phyloP scores from a whole-genome alignment of 2,113 vertebrate species.

The Cryptomyrus ogoouensis region DNA sequence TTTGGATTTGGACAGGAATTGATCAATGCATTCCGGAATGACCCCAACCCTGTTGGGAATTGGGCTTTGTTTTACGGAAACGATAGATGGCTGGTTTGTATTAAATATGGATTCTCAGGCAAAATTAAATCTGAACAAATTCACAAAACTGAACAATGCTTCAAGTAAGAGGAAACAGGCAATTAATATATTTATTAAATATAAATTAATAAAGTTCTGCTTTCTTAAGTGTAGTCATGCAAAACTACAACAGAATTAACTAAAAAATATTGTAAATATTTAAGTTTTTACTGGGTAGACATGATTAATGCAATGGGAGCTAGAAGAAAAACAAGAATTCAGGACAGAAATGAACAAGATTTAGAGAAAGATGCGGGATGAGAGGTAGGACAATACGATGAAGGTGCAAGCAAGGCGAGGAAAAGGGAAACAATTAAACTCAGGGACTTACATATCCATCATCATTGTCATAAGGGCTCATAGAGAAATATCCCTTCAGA shows the following conservation, averaged over 20 bases:
- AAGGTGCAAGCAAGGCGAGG: constrained; percentile 24
- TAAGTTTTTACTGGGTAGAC: background rate
- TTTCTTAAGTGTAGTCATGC: background rate
- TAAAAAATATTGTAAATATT: background rate
- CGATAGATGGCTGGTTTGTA: background rate
- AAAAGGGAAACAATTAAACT: constrained; percentile 35
- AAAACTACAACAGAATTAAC: background rate
- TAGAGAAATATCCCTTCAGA: constrained; percentile 84
- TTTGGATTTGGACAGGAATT: too few species aligned
- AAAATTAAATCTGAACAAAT: background rate
- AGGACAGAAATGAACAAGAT: constrained; percentile 20
- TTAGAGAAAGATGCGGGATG: constrained; percentile 8
- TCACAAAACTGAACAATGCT: background rate
- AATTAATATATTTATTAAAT: background rate
- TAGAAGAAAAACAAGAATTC: constrained; percentile 18
- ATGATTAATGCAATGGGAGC: constrained; percentile 18
- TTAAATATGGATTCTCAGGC: background rate
- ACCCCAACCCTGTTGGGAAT: background rate
- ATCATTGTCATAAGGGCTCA: constrained; percentile 75
- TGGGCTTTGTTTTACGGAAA: background rate
- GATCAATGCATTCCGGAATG: too few species aligned
- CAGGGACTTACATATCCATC: constrained; percentile 87
- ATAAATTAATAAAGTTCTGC: too few species aligned
- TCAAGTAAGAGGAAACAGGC: background rate
- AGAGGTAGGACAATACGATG: constrained; percentile 29